Percentiles rank a stretch among this genome's conserved stretches.
Conservation (phyloP, 2,113 vertebrate species). For the Triplophysa rosa region DNA sequence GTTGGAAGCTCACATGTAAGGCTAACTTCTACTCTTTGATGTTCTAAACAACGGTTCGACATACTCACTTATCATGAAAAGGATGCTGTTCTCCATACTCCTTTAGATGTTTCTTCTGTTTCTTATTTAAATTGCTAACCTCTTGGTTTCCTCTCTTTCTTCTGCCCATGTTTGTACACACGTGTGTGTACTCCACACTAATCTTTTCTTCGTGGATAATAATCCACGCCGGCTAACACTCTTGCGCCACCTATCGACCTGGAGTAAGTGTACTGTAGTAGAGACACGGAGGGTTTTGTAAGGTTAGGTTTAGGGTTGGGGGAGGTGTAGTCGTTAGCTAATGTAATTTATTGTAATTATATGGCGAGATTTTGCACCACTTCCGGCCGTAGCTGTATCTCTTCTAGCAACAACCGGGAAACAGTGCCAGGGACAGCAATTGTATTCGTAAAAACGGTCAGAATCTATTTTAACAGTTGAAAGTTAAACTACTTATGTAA, state of each 20-base stretch:
- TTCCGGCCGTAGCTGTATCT: no score
- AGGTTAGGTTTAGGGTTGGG: no score
- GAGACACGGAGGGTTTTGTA: no score
- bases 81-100: conserved; percentile 95
- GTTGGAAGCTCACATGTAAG: not conserved
- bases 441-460: no score
- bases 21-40: conserved; percentile 27
- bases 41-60: not conserved
- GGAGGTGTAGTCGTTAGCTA: no score
- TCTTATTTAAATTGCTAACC: conserved; percentile 79
- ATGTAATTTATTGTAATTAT: no score
- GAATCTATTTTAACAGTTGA: no score
- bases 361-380: no score
- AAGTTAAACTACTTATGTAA: no score
- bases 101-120: conserved; percentile 87
- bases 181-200: conserved; percentile 16
- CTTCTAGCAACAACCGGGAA: no score
- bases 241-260: conserved; percentile 45
- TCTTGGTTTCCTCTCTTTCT: conserved; percentile 67
- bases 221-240: not conserved
- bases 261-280: conserved; percentile 25
- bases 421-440: no score
- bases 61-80: conserved; percentile 81
- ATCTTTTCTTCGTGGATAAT: not conserved
- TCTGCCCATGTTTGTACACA: conserved; percentile 79